Base-by-base conservation (phyloP, 2,888 invertebrate species). In the Xestia ashworthii region DNA sequence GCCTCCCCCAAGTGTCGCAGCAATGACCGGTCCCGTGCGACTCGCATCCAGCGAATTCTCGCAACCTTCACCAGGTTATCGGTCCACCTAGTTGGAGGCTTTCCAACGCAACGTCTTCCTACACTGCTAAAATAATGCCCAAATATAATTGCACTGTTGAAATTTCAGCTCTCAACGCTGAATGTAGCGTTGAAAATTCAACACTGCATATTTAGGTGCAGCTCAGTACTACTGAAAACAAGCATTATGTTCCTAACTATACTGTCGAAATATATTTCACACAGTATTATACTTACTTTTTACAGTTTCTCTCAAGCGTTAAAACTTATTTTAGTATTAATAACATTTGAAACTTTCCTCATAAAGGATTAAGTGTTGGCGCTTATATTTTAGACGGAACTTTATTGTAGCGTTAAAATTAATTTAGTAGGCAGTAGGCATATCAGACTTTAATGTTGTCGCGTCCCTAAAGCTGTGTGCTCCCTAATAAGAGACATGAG, bases 281-380 rank as follows among this genome's bases (percentile, higher is more conserved):
- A 64, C 60, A 66, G 62, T 71, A 81, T 70, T 71, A 74, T 62
- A 68, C 71, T 85, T 78, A 86, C 70, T 86, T 84, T 84, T 84
- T 86, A 86, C 72, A 84, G 79, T 86, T 75, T 46, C 79, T 50
- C 75, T 38, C 5, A 41, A 86, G 41, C 66, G 75, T 79, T 84
- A 58, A 78, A 86, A 84, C 84, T 84, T 75, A 83, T 83, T 84
- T 84, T 79, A 84, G 83, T 84, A 83, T 83, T 84, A 86, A 84
- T 86, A 84, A 84, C 83, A 86, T 75, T 76, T 12, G 41, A 74
- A 84, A 84, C 71, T 84, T 84, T 86, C 19, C 75, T 68, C 86
- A 76, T 84, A 84, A 86, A 84, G 83, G 79, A 78, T 83, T 86
- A 86, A 84, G 75, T 73, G 83, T 79, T 75, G n/a, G 55, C 67